These are phyloP conservation scores for Lepidochitona cinerea DNA, from an alignment of 2,888 invertebrate species.

Conservation along the genomic window DNA sequence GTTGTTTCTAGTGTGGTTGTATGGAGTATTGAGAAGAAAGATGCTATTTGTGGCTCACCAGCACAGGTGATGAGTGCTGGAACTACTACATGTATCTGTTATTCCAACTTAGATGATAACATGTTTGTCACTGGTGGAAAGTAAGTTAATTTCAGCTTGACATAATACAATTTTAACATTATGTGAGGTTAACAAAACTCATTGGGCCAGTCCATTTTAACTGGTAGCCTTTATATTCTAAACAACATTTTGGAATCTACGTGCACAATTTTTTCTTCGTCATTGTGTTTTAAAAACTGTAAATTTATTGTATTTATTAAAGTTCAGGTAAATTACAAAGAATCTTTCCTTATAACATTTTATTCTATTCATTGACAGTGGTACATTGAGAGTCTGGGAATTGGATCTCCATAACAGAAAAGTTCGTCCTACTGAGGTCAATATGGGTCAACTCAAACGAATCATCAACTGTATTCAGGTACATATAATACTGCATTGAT, in stretches of 20 bases:
- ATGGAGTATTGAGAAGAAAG: conserved; percentile 80
- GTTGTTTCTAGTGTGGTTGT: conserved; percentile 88
- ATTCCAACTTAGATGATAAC: conserved; percentile 63
- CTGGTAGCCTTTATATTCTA: no score
- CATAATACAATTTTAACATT: no score
- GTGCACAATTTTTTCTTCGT: no score
- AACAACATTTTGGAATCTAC: no score
- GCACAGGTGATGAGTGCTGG: conserved; percentile 82
- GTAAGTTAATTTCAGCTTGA: no score
- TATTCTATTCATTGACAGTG: no score
- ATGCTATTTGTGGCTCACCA: conserved; percentile 76
- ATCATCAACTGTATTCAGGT: conserved; percentile 81
- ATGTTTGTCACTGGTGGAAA: conserved; percentile 71
- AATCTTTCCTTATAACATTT: background rate
- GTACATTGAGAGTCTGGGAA: conserved; percentile 70
- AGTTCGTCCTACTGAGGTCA: conserved; percentile 81
- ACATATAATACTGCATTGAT: no score
- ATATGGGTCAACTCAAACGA: conserved; percentile 84
- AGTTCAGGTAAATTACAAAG: background rate
- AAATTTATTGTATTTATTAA: background rate
- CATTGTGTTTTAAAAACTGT: no score
- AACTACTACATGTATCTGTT: conserved; percentile 76
- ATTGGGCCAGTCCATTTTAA: no score
- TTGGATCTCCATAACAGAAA: conserved; percentile 77
- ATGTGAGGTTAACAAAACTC: no score